Evolutionary conservation across 2,113 vertebrate genomes (phyloP), one percentile per base, ranked within the genome.

Genomic region (Anthoscopus minutus): DNA sequence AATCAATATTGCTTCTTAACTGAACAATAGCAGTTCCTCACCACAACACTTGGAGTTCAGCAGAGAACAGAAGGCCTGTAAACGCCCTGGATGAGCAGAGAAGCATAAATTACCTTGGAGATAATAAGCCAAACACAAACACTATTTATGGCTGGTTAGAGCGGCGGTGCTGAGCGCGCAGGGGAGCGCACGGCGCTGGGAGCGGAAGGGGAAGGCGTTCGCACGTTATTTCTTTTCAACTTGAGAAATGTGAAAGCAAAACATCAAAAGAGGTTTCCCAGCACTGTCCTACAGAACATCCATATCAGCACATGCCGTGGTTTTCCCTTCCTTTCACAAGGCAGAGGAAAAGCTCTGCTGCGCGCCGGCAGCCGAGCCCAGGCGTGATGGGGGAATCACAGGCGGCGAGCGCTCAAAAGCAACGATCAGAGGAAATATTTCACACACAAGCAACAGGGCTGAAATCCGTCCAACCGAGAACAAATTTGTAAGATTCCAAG

Each of bases 381-480:
- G 91, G 58, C 45, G 2, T 0, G 76, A 48, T 25, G n/a, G 27
- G 60, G 76, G 69, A 83, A 77, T 86, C 37, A 38, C 58, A 58
- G 82, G 88, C 27, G 0, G 67, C 2, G 1, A 60, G 64, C 11
- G 6, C 88, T 94, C 82, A 22, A 47, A 82, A 66, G 86, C 79
- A 31, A 13, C 5, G 25, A 90, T 92, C 95, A 91, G 81, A 92
- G 83, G 86, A 92, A 88, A 86, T 58, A 78, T 81, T 95, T 91
- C 91, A 89, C 86, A 79, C 69, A 8, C 89, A n/a, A 42, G 81
- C 86, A n/a, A 72, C 10, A 0, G 87, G 61, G 81, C 84, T 93
- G 93, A 96, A 93, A 87, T 67, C 87, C 44, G 11, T 84, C 96
- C 93, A 92, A 11, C 78, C 15, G 89, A 84, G 95, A 89, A 31